A percentile compares a stretch with the other conserved stretches of the same genome.
Evolutionary conservation across 2,888 invertebrate species (phyloP).

Genomic region (Anoplius nigerrimus): DNA sequence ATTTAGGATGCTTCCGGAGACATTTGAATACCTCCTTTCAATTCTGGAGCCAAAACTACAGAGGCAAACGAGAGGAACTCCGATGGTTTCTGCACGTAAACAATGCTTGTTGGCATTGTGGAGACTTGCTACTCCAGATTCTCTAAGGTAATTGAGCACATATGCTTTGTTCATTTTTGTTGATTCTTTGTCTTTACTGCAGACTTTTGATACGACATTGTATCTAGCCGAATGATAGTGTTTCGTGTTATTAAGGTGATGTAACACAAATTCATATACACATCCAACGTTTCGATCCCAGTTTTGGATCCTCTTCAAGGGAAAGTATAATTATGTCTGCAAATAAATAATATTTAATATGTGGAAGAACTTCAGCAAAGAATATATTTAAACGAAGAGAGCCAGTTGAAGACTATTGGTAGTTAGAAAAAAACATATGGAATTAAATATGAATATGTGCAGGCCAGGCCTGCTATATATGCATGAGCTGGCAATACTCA

Average conservation of each 20-base stretch:
- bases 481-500: no score
- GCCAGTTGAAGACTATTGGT: no score
- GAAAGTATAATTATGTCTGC: no score
- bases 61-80: conserved; percentile 18
- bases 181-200: neutral
- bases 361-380: no score
- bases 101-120: conserved; percentile 28
- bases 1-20: conserved; percentile 28
- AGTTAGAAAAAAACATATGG: no score
- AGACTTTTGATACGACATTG: neutral
- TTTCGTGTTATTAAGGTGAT: neutral
- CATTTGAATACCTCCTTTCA: conserved; percentile 29
- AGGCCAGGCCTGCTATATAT: no score
- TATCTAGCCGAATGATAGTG: neutral
- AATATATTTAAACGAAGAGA: no score
- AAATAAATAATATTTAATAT: no score
- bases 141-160: conserved; percentile 20
- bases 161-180: neutral
- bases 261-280: no score
- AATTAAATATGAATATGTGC: no score
- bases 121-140: conserved; percentile 32
- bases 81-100: conserved; percentile 23
- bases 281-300: no score
- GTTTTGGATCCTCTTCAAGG: no score
- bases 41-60: conserved; percentile 22